Percentiles rank a stretch among this genome's conserved stretches.
These are phyloP conservation scores for Zaprionus davidi DNA, from an alignment of 1,140 invertebrate species.

Conservation along the genomic window DNA sequence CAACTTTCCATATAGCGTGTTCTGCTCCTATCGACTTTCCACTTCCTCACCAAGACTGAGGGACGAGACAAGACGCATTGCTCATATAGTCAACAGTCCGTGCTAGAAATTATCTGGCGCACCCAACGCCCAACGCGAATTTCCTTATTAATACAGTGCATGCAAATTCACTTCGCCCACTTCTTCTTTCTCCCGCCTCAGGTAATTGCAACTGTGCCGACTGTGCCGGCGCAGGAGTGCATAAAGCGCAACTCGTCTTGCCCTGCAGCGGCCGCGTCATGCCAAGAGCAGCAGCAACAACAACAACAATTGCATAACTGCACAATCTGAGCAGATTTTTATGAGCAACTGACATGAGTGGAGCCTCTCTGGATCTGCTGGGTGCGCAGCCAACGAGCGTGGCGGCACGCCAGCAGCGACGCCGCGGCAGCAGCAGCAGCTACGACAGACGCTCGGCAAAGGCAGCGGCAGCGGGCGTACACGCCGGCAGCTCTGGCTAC, in stretches of 20 bases:
- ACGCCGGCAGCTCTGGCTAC: conserved; percentile 22
- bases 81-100: conserved; percentile 64
- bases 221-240: conserved; percentile 56
- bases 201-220: conserved; percentile 60
- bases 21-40: conserved; percentile 8
- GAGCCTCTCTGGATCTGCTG: conserved; percentile 64
- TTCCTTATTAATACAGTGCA: conserved; percentile 73
- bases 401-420: conserved; percentile 36
- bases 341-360: conserved; percentile 53
- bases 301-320: conserved; percentile 66
- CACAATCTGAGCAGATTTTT: background rate
- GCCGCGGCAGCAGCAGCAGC: conserved; percentile 43
- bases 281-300: conserved; percentile 29
- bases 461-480: conserved; percentile 42
- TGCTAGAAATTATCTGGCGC: conserved; percentile 45
- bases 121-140: conserved; percentile 20
- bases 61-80: background rate
- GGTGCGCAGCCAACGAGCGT: conserved; percentile 37
- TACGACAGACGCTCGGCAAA: conserved; percentile 31
- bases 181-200: conserved; percentile 16
- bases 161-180: conserved; percentile 66
- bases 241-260: conserved; percentile 58
- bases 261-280: conserved; percentile 34
- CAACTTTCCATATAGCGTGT: conserved; percentile 25
- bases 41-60: background rate